phyloP scores from a whole-genome alignment of 1,140 invertebrate species.

The Elymnias hypermnestra region DNA sequence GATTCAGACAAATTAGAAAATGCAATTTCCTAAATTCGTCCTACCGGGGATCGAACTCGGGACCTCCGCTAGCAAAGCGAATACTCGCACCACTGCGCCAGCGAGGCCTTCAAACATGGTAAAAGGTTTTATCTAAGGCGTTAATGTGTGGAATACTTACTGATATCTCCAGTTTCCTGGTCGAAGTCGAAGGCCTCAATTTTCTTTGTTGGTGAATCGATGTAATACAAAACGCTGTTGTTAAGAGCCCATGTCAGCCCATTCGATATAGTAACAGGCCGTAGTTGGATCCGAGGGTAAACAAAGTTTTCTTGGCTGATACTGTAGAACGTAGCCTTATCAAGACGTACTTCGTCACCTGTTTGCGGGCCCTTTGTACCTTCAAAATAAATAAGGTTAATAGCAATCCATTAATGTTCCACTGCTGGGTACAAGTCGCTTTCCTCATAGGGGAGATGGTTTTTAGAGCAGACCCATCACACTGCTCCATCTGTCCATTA shows the following conservation, averaged over 20 bases:
- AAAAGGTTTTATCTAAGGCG: no score
- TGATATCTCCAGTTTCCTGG: slow-evolving; percentile 71
- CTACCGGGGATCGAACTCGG: no score
- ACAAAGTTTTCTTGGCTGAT: slow-evolving; percentile 33
- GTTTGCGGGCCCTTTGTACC: slow-evolving; percentile 56
- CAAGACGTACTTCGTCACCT: slow-evolving; percentile 39
- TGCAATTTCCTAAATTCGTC: no score
- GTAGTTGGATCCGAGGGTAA: slow-evolving; percentile 28
- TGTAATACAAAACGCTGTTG: slow-evolving; percentile 82
- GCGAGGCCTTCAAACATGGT: no score
- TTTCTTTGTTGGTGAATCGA: slow-evolving; percentile 79
- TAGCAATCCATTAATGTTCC: no score
- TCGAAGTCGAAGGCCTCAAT: slow-evolving; percentile 83
- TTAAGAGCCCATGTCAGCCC: slow-evolving; percentile 83
- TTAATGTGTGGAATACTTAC: slow-evolving; percentile 70
- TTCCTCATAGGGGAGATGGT: no score
- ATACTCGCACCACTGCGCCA: no score
- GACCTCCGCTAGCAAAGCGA: no score
- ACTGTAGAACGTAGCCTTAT: slow-evolving; percentile 46
- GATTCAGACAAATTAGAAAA: no score
- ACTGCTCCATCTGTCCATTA: no score
- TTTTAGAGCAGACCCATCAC: no score
- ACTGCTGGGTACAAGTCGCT: no score
- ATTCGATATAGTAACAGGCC: slow-evolving; percentile 81
- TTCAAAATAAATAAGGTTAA: slow-evolving; percentile 16